phyloP scores from a whole-genome alignment of 2,797 vertebrate species.

The Coilia nasus region DNA sequence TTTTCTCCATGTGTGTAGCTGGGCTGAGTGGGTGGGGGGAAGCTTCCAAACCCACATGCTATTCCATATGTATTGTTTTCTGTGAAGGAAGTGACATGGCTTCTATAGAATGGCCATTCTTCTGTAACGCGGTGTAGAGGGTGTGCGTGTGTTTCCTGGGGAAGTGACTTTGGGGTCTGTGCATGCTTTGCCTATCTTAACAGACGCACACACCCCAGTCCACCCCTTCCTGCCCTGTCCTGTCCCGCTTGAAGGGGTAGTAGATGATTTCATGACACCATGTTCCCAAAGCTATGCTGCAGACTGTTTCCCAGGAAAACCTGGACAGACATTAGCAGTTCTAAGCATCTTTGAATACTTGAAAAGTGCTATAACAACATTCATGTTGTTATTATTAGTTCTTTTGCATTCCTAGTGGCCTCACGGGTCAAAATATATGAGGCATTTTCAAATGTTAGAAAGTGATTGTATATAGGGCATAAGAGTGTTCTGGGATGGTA shows the following conservation, averaged over 20 bases:
- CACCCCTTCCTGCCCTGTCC: slow-evolving; percentile 13
- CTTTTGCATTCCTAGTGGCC: too few species aligned
- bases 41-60: slow-evolving; percentile 45
- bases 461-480: too few species aligned
- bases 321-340: neutral
- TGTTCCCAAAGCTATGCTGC: neutral
- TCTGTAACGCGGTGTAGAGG: neutral
- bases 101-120: slow-evolving; percentile 45
- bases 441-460: too few species aligned
- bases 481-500: too few species aligned
- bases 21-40: neutral
- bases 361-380: too few species aligned
- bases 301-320: neutral
- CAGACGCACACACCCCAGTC: slow-evolving; percentile 24
- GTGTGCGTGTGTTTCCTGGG: slow-evolving; percentile 35
- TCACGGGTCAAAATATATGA: too few species aligned
- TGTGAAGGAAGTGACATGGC: slow-evolving; percentile 51
- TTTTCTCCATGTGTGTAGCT: slow-evolving; percentile 11
- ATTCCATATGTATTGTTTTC: slow-evolving; percentile 55
- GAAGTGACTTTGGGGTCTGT: slow-evolving; percentile 48
- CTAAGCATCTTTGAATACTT: too few species aligned
- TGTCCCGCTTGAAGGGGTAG: slow-evolving; percentile 15
- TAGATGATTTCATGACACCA: neutral
- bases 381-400: too few species aligned
- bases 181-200: slow-evolving; percentile 22